Base-by-base conservation (phyloP, 2,113 vertebrate species). In the Bubo scandiacus region DNA sequence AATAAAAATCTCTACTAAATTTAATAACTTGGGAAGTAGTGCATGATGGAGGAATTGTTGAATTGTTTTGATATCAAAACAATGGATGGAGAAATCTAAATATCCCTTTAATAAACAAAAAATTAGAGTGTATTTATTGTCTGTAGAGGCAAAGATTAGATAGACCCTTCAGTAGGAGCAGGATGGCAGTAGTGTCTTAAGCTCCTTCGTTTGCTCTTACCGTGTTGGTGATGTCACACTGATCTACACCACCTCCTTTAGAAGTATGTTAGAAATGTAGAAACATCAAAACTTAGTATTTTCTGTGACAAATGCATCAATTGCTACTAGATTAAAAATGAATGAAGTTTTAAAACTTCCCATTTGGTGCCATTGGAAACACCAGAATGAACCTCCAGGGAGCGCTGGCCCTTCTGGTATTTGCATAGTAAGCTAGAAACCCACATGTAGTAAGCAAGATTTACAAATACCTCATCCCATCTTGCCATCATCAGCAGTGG, bases 1-100 rank as follows among this genome's bases (percentile, higher is more conserved):
- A 91, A 95, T 96, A 93, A 94, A 96, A 94, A 97, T 77, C 40
- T 85, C 84, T 82, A 89, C 95, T 85, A 72, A 81, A 92, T 96
- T 87, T 88, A 91, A 86, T 75, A 88, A 94, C 84, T 97, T 87
- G 92, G 95, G 95, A 96, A 97, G 92, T 70, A 25, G 95, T 63
- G 71, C 81, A 29, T 71, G 81, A 70, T 81, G 94, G 88, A 93
- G 90, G 89, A 91, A 78, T 94, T 97, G 81, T 97, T 88, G 62
- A 88, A 77, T 68, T 97, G 94, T 94, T 96, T 85, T 96, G 93
- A 88, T 91, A 77, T 63, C 86, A 95, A 93, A 93, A 94, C 57
- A n/a, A 61, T 36, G 73, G 72, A 40, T 72, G 12, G 4, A 42
- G 88, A 91, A 92, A 71, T 80, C 90, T 88, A 86, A 84, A 79